These are phyloP conservation scores for Planiliza haematocheilus DNA, from an alignment of 2,113 vertebrate species.

Conservation along the genomic window DNA sequence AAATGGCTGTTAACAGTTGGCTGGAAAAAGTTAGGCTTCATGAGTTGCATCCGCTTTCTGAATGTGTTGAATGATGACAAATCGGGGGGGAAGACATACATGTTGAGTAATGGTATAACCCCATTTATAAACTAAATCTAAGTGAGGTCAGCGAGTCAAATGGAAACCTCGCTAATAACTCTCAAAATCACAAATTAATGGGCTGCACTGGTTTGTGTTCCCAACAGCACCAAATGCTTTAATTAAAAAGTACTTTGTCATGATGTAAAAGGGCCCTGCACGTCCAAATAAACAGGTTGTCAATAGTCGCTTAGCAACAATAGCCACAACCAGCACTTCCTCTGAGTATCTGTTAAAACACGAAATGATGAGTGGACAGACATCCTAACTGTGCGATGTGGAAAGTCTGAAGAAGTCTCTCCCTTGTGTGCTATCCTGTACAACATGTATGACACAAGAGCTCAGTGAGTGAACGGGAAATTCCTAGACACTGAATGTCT, in stretches of 20 bases:
- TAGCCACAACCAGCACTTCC: constrained; percentile 39
- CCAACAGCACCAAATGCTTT: constrained; percentile 28
- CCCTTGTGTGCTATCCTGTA: constrained; percentile 29
- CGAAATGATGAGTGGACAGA: constrained; percentile 57
- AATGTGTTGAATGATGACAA: constrained; percentile 37
- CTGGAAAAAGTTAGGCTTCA: constrained; percentile 53
- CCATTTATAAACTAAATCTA: constrained; percentile 35
- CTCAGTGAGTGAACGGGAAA: constrained; percentile 61
- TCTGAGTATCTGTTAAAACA: constrained; percentile 26
- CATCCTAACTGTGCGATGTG: constrained; percentile 35
- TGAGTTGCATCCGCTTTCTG: constrained; percentile 47
- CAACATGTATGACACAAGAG: constrained; percentile 46
- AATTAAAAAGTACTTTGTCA: constrained; percentile 31
- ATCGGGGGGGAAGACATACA: constrained; percentile 46
- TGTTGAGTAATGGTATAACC: constrained; percentile 48
- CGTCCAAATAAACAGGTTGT: constrained; percentile 49
- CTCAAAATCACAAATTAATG: constrained; percentile 32
- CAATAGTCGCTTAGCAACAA: constrained; percentile 69
- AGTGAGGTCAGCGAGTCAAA: constrained; percentile 18
- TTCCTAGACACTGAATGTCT: constrained; percentile 50
- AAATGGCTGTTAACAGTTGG: constrained; percentile 70
- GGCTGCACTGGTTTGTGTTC: constrained; percentile 7
- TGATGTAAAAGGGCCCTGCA: constrained; percentile 18
- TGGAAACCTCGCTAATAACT: constrained; percentile 37
- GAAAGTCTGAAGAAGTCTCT: constrained; percentile 40